Evolutionary conservation across 2,113 vertebrate genomes (phyloP), one percentile per base, ranked within the genome.

Genomic region (Chaetodon trifascialis): DNA sequence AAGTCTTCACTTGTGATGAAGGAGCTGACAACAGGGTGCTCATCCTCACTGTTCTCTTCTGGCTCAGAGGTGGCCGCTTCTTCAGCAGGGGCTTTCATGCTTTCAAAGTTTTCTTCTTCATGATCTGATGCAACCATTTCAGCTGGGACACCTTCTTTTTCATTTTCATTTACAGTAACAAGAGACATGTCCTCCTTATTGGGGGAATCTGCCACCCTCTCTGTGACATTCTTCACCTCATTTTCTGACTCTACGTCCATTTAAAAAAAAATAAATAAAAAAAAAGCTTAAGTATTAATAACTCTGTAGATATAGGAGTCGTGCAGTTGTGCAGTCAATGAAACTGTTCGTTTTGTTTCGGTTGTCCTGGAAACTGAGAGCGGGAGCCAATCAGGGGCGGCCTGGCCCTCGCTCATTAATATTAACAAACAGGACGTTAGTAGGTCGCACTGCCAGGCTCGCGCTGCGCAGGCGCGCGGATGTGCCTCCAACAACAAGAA

Each of bases 401-500:
- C 14, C 72, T 34, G 44, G 16, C 65, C 58, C 17, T 1, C 15
- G 0, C 21, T 79, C 54, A 86, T 94, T 68, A 94, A 94, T 95
- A 94, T 94, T 94, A 87, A 94, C 69, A 0, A 92, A 83, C 85
- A 82, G 89, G 86, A 78, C 58, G 81, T 81, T 80, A 82, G 87
- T 15, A 17, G 56, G 59, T 71, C 49, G 78, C 79, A 65, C 82
- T 8, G 85, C 64, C 47, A 68, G 67, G 68, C 66, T 58, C 38
- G 76, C 5, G 42, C 40, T 90, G 89, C 95, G 94, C 94, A 95
- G 60, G 94, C 94, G 89, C 63, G 71, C 38, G 34, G n/a, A 44
- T 71, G 84, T 74, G 91, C 93, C 92, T 88, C 88, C 88, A 79
- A 92, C 94, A 95, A 94, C 95, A 95, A 94, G 95, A 95, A 94